Evolutionary conservation across 2,113 vertebrate species (phyloP), one percentile per base, ranked within the genome.

Genomic region (Siphamia tubifer): DNA sequence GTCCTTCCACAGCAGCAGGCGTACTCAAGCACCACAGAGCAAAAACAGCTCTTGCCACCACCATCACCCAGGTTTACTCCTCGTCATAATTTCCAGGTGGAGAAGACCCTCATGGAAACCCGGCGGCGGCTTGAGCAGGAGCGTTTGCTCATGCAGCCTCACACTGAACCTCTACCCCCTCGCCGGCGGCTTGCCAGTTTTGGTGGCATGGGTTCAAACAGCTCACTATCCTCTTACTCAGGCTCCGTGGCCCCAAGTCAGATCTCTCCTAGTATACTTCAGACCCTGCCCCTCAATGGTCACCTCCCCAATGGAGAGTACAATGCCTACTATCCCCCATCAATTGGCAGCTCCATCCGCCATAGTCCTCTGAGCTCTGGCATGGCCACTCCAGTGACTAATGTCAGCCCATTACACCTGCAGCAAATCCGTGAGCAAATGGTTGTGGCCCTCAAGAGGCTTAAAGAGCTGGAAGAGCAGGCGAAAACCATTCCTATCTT

Each of bases 101-200:
- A 97, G 84, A 97, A 96, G 91, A 99, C 98, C 0, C 93, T 99
- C 34, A 99, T 99, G 96, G 98, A 99, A 90, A 99, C 98, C 0
- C 94, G 97, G 6, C 91, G 93, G 16, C 91, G 98, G 13, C 92
- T 99, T 0, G 98, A 99, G 38, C 96, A 99, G 89, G 96, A 98
- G 77, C 94, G 92, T n/a, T 75, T 90, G 65, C 89, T 94, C 68
- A 93, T 95, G 94, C 96, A 97, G 82, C 92, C 93, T 0, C 85
- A 51, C 8, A 82, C 85, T 2, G 96, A 97, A 40, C 87, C 91
- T 0, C 61, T 56, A 3, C n/a, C 67, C 16, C 86, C 90, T 21
- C 94, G 94, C n/a, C 92, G 96, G 32, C 95, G 96, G 5, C 93
- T 98, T 13, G 96, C 96, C 79, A 98, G 96, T 82, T 97, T 98